Conservation (phyloP, 2,888 invertebrate species). For the Synergus laeviventris region DNA sequence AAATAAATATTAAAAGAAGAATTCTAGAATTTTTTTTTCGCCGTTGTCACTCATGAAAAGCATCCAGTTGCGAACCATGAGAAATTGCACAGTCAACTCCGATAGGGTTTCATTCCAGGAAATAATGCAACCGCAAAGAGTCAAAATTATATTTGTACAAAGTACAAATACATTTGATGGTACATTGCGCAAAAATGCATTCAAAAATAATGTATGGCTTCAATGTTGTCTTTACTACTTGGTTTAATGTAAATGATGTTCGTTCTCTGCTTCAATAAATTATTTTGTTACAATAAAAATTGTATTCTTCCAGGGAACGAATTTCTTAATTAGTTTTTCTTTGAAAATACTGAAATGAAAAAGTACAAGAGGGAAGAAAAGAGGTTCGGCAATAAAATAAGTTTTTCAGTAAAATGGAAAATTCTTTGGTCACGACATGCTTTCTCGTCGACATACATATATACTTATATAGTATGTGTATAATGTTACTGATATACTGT, state of each 20-base stretch:
- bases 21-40: not conserved
- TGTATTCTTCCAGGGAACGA: too few species aligned
- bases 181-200: not conserved
- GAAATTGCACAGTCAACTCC: not conserved
- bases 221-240: not conserved
- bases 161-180: not conserved
- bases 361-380: too few species aligned
- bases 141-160: not conserved
- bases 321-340: too few species aligned
- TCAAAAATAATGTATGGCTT: not conserved
- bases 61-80: not conserved
- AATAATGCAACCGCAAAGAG: not conserved
- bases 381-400: too few species aligned
- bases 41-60: not conserved
- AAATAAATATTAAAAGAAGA: not conserved
- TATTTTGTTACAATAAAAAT: too few species aligned
- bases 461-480: too few species aligned
- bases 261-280: not conserved
- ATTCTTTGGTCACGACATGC: constrained; percentile 62
- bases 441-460: constrained; percentile 61
- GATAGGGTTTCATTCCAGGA: not conserved
- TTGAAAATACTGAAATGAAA: too few species aligned
- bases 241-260: not conserved
- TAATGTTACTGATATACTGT: too few species aligned
- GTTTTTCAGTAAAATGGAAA: constrained; percentile 59